Base-by-base conservation (phyloP, 2,113 vertebrate species). In the Etheostoma cragini region DNA sequence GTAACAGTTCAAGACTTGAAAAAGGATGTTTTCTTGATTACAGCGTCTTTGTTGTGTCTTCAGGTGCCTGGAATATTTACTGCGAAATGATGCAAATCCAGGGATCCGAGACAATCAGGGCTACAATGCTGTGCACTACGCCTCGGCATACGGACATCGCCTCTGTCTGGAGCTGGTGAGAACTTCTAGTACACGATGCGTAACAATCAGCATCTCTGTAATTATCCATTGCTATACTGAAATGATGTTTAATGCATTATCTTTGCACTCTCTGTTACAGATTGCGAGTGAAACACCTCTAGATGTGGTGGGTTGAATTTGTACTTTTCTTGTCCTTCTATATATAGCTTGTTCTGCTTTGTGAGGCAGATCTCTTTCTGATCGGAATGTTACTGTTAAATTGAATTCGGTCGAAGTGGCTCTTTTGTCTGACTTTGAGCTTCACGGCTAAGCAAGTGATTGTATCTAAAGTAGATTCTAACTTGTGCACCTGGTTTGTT, bases 21-120 rank as follows among this genome's bases (percentile, higher is more conserved):
- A 61, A 49, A 66, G 8, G 8, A 52, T 50, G 38, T 78, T 83
- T 69, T 26, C 70, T 56, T 85, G 47, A 85, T 56, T 46, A 70
- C 46, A 82, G 46, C 22, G 10, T 80, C 33, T 77, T 72, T 88
- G 35, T 80, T 85, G 38, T 89, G 50, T 64, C 35, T 82, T 15
- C 86, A 99, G 98, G 96, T 99, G 98, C 95, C 96, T 99, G 96
- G 97, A 99, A 95, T 99, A 99, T 89, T 95, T 99, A 94, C 78
- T 99, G 89, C 96, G 98, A 89, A 99, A 99, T 16, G 98, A 99
- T 92, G 97, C 98, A 85, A 97, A 99, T 93, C 97, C 98, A 21
- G 98, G 96, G 88, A 99, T 99, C 92, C 96, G 97, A 58, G 98
- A 99, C 91, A 98, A 97, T 87, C 97, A 99, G 94, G 98, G 98